Conservation (phyloP, 2,113 vertebrate genomes). For the Chionomys nivalis region DNA sequence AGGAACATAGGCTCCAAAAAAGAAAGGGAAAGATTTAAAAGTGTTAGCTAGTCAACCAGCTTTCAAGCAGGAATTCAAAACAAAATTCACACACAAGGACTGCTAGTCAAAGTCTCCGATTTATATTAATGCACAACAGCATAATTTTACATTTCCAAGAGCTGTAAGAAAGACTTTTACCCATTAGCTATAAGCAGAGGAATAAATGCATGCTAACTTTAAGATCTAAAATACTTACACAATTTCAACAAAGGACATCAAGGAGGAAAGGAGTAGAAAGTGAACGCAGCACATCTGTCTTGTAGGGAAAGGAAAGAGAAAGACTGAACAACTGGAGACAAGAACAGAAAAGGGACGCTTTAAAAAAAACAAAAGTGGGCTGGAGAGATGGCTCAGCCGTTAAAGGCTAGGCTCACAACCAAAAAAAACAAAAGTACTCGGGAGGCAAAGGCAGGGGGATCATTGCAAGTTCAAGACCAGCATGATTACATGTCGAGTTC, state of each 20-base stretch:
- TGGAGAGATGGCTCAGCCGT: no score
- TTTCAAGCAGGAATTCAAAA: constrained; percentile 34
- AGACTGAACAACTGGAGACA: constrained; percentile 55
- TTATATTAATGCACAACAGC: not conserved
- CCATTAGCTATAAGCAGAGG: not conserved
- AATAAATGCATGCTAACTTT: constrained; percentile 46
- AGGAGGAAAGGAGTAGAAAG: constrained; percentile 62
- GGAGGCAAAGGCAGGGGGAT: not conserved
- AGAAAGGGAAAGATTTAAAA: not conserved
- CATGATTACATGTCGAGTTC: not conserved
- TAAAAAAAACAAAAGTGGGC: not conserved
- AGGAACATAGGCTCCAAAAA: constrained; percentile 13
- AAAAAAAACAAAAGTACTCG: not conserved
- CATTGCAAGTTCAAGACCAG: not conserved
- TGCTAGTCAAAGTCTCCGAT: not conserved
- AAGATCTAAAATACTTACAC: constrained; percentile 69
- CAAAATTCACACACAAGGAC: not conserved
- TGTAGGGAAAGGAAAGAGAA: constrained; percentile 20
- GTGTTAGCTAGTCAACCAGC: not conserved
- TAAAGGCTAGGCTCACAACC: no score
- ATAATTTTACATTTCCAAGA: constrained; percentile 42
- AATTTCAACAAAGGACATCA: constrained; percentile 71
- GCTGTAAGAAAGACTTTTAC: constrained; percentile 3
- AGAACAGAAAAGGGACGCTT: constrained; percentile 27
- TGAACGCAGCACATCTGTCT: constrained; percentile 62